Percentiles rank a stretch among this genome's conserved stretches.
These are phyloP conservation scores for Scaptodrosophila lebanonensis DNA, from an alignment of 1,140 invertebrate genomes.

Conservation along the genomic window DNA sequence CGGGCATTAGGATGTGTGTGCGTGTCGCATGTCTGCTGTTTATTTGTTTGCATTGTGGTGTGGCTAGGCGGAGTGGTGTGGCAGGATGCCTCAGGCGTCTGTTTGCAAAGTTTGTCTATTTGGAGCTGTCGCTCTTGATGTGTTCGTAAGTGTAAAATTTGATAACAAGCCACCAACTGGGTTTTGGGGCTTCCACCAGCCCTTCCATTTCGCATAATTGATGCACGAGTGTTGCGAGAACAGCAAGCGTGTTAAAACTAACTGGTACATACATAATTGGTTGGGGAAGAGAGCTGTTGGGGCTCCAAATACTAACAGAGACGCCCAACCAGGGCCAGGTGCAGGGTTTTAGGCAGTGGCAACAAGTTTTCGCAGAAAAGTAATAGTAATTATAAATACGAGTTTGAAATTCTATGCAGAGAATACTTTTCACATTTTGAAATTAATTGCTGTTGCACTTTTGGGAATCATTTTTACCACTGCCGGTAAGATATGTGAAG, in stretches of 20 bases:
- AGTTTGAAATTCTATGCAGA: too few species aligned
- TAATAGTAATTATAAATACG: too few species aligned
- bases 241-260: slow-evolving; percentile 35
- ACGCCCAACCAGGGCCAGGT: too few species aligned
- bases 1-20: slow-evolving; percentile 6
- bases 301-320: too few species aligned
- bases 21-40: slow-evolving; percentile 1
- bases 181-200: slow-evolving; percentile 15
- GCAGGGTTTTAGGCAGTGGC: too few species aligned
- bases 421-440: too few species aligned
- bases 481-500: too few species aligned
- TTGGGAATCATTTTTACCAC: too few species aligned
- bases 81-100: slow-evolving; percentile 42
- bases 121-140: slow-evolving; percentile 3
- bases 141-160: slow-evolving; percentile 49
- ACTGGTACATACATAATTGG: slow-evolving; percentile 19
- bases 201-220: slow-evolving; percentile 53
- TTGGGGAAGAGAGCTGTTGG: slow-evolving; percentile 8
- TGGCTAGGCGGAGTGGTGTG: slow-evolving; percentile 13
- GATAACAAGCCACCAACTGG: slow-evolving; percentile 62
- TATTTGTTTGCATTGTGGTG: slow-evolving; percentile 29
- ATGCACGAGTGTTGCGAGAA: slow-evolving; percentile 39
- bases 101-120: slow-evolving; percentile 16
- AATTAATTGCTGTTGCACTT: too few species aligned
- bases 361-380: too few species aligned